Percentiles rank a stretch among this genome's conserved stretches.
Evolutionary conservation across 2,888 invertebrate species (phyloP).

Genomic region (Tridacna crocea): DNA sequence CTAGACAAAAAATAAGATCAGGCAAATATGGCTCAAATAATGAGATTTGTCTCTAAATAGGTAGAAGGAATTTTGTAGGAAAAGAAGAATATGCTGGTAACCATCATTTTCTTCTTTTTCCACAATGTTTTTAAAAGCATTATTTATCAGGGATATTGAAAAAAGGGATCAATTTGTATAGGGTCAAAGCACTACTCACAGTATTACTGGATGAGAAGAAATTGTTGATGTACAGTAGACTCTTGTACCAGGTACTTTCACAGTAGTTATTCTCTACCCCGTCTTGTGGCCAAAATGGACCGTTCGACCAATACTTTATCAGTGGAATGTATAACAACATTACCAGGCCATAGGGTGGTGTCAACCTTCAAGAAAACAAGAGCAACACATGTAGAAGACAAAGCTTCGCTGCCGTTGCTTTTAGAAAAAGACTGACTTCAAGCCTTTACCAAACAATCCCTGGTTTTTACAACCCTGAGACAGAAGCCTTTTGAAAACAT

Average conservation of each 20-base stretch:
- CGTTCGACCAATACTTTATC: conserved; percentile 67
- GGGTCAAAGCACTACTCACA: neutral
- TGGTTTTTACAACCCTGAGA: no score
- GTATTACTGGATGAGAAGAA: conserved; percentile 30
- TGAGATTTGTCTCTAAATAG: no score
- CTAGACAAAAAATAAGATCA: no score
- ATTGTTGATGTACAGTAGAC: conserved; percentile 72
- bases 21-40: no score
- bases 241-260: conserved; percentile 69
- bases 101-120: no score
- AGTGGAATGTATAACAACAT: conserved; percentile 72
- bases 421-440: no score
- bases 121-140: neutral
- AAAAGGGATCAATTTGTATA: neutral
- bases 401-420: no score
- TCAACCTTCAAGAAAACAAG: conserved; percentile 63
- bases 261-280: conserved; percentile 65
- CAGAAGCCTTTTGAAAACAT: no score
- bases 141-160: neutral
- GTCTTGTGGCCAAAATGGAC: conserved; percentile 69
- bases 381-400: no score
- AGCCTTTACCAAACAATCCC: no score
- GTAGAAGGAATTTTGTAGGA: no score
- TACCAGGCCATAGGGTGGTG: conserved; percentile 74
- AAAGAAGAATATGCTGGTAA: no score